Conservation (phyloP, 2,888 invertebrate genomes). For the Artemia sinica region DNA sequence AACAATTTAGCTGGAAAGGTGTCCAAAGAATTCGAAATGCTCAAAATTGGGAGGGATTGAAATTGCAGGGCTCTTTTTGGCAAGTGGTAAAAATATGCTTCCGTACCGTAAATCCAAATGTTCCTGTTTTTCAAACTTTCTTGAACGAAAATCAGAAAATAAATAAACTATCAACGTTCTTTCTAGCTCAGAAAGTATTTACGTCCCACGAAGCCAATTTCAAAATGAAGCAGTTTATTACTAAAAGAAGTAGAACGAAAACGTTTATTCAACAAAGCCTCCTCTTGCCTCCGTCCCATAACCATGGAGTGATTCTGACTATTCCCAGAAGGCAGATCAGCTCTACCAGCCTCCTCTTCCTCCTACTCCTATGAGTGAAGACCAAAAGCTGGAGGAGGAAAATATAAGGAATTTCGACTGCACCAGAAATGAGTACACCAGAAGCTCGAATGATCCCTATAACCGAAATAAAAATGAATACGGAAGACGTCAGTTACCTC, state of each 20-base stretch:
- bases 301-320: not conserved
- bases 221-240: not conserved
- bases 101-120: too few species aligned
- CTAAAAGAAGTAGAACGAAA: not conserved
- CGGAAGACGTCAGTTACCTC: not conserved
- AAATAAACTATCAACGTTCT: too few species aligned
- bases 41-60: too few species aligned
- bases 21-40: too few species aligned
- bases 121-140: too few species aligned
- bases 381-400: conserved; percentile 11
- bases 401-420: not conserved
- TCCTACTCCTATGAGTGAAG: not conserved
- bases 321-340: not conserved
- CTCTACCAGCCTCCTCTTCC: conserved; percentile 3
- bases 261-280: not conserved
- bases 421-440: not conserved
- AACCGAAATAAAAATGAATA: not conserved
- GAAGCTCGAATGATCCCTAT: not conserved
- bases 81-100: too few species aligned
- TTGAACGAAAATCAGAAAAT: too few species aligned
- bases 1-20: too few species aligned
- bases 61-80: too few species aligned
- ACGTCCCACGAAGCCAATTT: not conserved
- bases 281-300: not conserved
- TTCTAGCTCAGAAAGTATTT: not conserved